Percentiles rank a stretch among this genome's conserved stretches.
These are phyloP conservation scores for Muraenolepis orangiensis DNA, from an alignment of 2,797 vertebrate species.

Conservation along the genomic window DNA sequence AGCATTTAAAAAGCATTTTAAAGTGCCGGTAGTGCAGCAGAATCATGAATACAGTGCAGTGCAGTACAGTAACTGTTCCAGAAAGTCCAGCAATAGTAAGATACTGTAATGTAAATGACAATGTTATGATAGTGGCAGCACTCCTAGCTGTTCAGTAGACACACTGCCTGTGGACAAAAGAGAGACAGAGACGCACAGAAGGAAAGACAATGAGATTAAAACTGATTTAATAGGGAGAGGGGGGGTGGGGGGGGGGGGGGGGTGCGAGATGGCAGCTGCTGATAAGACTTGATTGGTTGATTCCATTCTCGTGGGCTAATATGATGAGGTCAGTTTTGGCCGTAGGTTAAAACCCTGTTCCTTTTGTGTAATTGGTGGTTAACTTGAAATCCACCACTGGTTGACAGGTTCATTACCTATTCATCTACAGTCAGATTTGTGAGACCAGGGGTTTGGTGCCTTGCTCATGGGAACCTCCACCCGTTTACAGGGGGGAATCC, in stretches of 20 bases:
- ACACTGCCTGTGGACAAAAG: no score
- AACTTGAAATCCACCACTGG: not conserved
- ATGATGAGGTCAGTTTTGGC: not conserved
- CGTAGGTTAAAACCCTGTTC: not conserved
- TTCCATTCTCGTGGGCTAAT: not conserved
- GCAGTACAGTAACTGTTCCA: no score
- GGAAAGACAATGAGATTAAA: conserved; percentile 3
- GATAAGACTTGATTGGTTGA: not conserved
- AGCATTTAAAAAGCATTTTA: no score
- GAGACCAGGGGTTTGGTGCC: not conserved
- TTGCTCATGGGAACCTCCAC: not conserved
- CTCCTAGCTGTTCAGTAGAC: no score
- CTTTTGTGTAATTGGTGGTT: not conserved
- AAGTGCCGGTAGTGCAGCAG: no score
- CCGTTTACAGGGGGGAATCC: not conserved
- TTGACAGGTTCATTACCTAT: not conserved
- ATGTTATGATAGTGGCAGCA: no score
- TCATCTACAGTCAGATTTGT: not conserved
- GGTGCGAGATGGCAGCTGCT: not conserved
- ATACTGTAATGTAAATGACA: no score
- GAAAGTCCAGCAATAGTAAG: no score
- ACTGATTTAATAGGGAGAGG: not conserved
- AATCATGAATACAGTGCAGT: no score
- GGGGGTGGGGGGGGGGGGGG: no score
- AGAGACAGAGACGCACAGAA: not conserved